These are phyloP conservation scores for Euura saliciscinereae DNA, from an alignment of 1,140 invertebrate species.

Conservation along the genomic window DNA sequence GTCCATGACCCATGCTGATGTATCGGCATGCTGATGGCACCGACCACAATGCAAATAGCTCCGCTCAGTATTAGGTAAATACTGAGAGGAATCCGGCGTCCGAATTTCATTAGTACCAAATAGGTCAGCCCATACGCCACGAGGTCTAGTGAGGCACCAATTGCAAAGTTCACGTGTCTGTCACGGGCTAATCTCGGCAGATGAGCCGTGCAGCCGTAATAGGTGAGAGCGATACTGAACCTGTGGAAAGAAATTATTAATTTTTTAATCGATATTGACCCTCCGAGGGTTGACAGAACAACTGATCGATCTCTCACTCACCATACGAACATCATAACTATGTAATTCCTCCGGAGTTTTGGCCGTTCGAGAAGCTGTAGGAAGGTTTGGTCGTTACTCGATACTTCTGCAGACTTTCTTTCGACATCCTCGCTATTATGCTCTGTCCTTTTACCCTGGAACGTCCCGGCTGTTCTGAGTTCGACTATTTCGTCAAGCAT, in stretches of 20 bases:
- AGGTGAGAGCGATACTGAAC: slow-evolving; percentile 45
- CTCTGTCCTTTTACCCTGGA: background rate
- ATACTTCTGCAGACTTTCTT: background rate
- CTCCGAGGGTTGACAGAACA: no score
- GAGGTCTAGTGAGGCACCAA: slow-evolving; percentile 46
- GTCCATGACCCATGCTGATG: slow-evolving; percentile 19
- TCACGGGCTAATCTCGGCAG: slow-evolving; percentile 42
- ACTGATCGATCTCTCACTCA: slow-evolving; percentile 25
- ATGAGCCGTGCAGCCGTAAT: slow-evolving; percentile 37
- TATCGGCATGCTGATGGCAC: slow-evolving; percentile 26
- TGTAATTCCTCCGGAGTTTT: slow-evolving; percentile 51
- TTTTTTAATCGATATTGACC: no score
- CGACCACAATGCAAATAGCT: slow-evolving; percentile 40
- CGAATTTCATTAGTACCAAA: slow-evolving; percentile 43
- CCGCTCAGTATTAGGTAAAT: slow-evolving; percentile 39
- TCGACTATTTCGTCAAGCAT: background rate
- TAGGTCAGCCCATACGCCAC: slow-evolving; percentile 42
- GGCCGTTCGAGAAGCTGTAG: slow-evolving; percentile 49
- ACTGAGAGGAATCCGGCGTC: slow-evolving; percentile 37
- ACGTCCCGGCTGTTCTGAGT: background rate
- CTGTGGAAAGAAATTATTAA: slow-evolving; percentile 27
- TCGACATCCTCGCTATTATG: background rate
- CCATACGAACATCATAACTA: slow-evolving; percentile 57
- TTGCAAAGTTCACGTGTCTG: slow-evolving; percentile 46
- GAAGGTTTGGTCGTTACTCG: slow-evolving; percentile 20